A percentile compares a stretch with the other conserved stretches of the same genome.
These are phyloP conservation scores for Calameuta filiformis DNA, from an alignment of 2,888 invertebrate genomes.

Conservation along the genomic window DNA sequence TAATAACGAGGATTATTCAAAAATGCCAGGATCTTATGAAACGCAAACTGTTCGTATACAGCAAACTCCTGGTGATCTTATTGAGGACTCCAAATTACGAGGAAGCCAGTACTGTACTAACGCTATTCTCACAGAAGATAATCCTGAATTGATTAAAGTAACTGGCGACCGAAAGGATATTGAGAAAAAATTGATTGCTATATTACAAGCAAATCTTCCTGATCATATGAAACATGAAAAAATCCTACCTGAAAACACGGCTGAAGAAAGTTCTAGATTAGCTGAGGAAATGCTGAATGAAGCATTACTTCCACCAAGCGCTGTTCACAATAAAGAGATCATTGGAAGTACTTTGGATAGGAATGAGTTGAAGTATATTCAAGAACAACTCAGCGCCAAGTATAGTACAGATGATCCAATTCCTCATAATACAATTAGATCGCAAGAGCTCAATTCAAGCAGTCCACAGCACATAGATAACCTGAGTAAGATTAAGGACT, in stretches of 20 bases:
- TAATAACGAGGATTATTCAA: neutral
- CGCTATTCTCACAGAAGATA: neutral
- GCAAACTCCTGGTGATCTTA: neutral
- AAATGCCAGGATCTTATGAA: neutral
- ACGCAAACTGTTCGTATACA: neutral
- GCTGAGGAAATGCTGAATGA: slow-evolving; percentile 52
- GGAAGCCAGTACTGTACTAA: neutral
- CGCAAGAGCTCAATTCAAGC: slow-evolving; percentile 3
- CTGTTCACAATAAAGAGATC: slow-evolving; percentile 48
- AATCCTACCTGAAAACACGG: neutral
- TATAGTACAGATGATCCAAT: slow-evolving; percentile 43
- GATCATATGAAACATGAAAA: neutral
- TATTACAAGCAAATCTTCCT: neutral
- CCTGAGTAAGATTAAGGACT: slow-evolving; percentile 3
- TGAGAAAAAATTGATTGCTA: neutral
- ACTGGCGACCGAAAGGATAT: neutral
- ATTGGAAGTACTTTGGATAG: slow-evolving; percentile 56
- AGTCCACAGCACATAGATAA: slow-evolving; percentile 4
- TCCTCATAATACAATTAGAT: slow-evolving; percentile 8
- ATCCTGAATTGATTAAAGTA: neutral
- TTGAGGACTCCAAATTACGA: neutral
- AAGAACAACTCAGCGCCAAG: slow-evolving; percentile 53
- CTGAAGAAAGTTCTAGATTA: slow-evolving; percentile 31
- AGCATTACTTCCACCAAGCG: slow-evolving; percentile 52
- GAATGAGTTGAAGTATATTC: slow-evolving; percentile 48